Base-by-base conservation (phyloP, 1,140 invertebrate species). In the Conus betulinus region DNA sequence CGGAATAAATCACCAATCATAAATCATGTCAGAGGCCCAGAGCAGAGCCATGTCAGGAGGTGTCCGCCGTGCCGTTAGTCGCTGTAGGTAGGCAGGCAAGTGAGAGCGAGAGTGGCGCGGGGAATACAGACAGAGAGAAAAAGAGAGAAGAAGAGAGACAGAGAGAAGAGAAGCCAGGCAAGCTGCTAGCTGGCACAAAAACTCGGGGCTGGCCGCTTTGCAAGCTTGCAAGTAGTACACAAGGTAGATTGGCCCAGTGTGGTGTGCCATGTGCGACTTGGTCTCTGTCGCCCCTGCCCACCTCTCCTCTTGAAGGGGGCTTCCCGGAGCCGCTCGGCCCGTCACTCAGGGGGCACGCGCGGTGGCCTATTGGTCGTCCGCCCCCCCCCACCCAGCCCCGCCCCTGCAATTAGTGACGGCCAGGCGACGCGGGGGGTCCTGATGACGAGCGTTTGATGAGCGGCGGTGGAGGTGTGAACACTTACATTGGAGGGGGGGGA, bases 221-320 rank as follows among this genome's bases (percentile, higher is more conserved):
- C 27, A 81, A 81, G 79, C 79, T 15, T 71, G 67, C 67, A 71
- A 51, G 27, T 13, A 79, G 76, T 81, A 81, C 52, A 81, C 79
- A 81, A 81, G 27, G 79, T 81, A 81, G 79, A 81, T 71, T 81
- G 53, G 79, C 79, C 23, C 27, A 81, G 79, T 81, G 27, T 39
- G 53, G 79, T 81, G 27, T 81, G 79, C 20, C 23, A 53, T 81
- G 79, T 81, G 79, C 39, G 79, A 81, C 27, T 81, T 55, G 27
- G 13, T 52, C 52, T 55, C 20, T 23, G 67, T 81, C 39, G 79
- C 79, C 23, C 79, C 79, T 81, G n/a, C 79, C 79, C 79, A 52
- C 79, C 79, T 81, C 39, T 81, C 79, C 53, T 81, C 39, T 81
- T 52, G 39, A 7, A 51, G 51, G 79, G 79, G 60, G 60, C 60